A percentile compares a stretch with the other conserved stretches of the same genome.
Evolutionary conservation across 2,888 invertebrate genomes (phyloP).

Genomic region (Pimpla rufipes): DNA sequence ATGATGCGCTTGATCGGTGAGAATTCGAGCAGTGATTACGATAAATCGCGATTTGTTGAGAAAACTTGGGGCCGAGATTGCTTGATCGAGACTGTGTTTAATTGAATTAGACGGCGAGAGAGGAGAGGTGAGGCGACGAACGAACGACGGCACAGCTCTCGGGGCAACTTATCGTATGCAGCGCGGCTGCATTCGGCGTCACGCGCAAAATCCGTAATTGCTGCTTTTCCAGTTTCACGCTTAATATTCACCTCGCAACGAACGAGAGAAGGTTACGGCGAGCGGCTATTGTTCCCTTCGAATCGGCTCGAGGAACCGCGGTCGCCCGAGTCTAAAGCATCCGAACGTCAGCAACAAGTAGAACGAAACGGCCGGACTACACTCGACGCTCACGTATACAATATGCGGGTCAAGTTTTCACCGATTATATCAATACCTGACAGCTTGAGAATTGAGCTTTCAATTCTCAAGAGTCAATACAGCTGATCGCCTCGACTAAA

Average conservation of each 20-base stretch:
- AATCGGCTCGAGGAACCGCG: conserved; percentile 5
- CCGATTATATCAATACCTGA: conserved; percentile 10
- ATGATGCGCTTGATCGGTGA: background rate
- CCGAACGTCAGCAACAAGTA: conserved; percentile 11
- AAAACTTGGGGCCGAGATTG: background rate
- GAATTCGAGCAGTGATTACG: background rate
- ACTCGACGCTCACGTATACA: background rate
- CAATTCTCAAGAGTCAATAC: conserved; percentile 32
- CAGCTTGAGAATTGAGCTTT: conserved; percentile 13
- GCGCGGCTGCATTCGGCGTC: background rate
- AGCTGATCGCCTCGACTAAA: conserved; percentile 25
- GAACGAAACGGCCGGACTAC: background rate
- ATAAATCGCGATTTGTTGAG: background rate
- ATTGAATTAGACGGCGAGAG: background rate
- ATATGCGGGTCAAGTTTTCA: background rate
- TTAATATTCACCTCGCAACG: conserved; percentile 28
- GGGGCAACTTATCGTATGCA: background rate
- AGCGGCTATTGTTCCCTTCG: background rate
- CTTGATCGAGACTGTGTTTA: background rate
- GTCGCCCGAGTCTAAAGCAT: background rate
- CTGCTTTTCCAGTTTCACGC: background rate
- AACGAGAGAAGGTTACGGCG: conserved; percentile 5
- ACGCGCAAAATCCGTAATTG: conserved; percentile 20
- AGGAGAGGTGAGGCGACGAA: background rate
- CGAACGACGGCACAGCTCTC: background rate